phyloP scores from a whole-genome alignment of 2,113 vertebrate species.

The Strix aluco region DNA sequence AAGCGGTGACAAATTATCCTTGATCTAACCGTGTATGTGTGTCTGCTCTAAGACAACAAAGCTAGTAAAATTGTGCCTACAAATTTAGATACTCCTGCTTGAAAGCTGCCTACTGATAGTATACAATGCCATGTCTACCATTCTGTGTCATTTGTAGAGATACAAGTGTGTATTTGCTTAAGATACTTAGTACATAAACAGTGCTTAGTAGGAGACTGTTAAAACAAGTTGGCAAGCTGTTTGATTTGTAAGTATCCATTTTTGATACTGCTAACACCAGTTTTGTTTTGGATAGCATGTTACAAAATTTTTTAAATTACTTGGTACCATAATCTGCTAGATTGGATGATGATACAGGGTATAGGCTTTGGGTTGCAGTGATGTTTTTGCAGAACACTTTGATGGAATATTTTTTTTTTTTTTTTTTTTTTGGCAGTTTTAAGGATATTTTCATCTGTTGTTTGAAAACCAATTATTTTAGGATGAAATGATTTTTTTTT shows the following conservation, averaged over 20 bases:
- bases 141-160: background rate
- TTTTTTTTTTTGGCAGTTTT: background rate
- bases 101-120: background rate
- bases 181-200: background rate
- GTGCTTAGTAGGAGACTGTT: background rate
- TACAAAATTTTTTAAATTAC: background rate
- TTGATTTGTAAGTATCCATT: background rate
- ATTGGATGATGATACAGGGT: accelerated
- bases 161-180: background rate
- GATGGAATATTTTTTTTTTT: background rate
- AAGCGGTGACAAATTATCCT: background rate
- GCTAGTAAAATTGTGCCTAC: background rate
- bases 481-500: background rate
- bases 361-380: background rate
- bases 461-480: background rate
- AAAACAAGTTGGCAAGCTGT: background rate
- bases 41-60: background rate
- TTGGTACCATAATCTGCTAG: background rate
- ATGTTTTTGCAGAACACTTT: background rate
- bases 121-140: accelerated
- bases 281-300: background rate
- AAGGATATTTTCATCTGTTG: background rate
- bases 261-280: background rate
- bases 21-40: background rate
- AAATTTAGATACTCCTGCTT: background rate